phyloP scores from a whole-genome alignment of 2,888 invertebrate species.

The Allophyes oxyacanthae region DNA sequence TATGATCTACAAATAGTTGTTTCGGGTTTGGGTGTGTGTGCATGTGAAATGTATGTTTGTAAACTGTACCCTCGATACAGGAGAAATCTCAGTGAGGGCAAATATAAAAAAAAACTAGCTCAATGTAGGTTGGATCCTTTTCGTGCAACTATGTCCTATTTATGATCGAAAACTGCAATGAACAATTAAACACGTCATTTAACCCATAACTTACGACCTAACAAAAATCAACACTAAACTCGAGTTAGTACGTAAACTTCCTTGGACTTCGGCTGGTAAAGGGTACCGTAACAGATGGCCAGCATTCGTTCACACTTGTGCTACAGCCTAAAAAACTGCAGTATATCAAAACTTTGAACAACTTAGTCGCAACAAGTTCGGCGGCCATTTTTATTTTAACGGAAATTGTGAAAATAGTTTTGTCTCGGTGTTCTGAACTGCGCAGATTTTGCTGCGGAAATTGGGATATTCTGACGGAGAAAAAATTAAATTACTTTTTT shows the following conservation, averaged over 20 bases:
- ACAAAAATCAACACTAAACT: constrained; percentile 49
- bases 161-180: too few species aligned
- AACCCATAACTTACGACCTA: constrained; percentile 33
- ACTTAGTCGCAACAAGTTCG: constrained; percentile 47
- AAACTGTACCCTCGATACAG: too few species aligned
- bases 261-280: constrained; percentile 31
- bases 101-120: too few species aligned
- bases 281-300: constrained; percentile 51
- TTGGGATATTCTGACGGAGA: too few species aligned
- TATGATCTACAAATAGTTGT: too few species aligned
- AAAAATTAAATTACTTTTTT: too few species aligned
- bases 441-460: constrained; percentile 10
- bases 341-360: constrained; percentile 60
- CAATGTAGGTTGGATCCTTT: too few species aligned
- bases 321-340: constrained; percentile 55
- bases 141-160: too few species aligned
- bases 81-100: too few species aligned
- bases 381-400: constrained; percentile 36
- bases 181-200: background rate
- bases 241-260: constrained; percentile 43
- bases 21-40: too few species aligned
- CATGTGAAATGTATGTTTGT: too few species aligned
- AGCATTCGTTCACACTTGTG: constrained; percentile 32
- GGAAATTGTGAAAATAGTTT: constrained; percentile 36
- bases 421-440: constrained; percentile 6